Conservation (phyloP, 2,797 vertebrate species). For the Enoplosus armatus region DNA sequence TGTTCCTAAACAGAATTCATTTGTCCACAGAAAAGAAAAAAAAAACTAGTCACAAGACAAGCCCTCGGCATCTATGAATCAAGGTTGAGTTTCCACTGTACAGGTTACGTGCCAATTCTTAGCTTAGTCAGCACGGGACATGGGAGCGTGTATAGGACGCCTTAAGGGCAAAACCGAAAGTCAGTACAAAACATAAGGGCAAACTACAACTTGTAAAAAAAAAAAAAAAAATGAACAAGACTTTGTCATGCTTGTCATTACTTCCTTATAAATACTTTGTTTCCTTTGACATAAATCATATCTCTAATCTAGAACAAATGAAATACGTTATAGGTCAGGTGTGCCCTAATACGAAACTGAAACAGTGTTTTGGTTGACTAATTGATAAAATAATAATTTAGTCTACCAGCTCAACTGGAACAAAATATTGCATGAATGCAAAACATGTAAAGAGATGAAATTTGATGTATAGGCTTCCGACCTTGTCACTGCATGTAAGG, state of each 20-base stretch:
- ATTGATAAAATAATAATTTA: neutral
- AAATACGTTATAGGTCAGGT: neutral
- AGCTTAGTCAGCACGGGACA: constrained; percentile 32
- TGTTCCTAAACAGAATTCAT: neutral
- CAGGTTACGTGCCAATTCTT: neutral
- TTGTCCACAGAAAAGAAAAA: neutral
- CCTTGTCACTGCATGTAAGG: neutral
- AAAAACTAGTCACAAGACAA: neutral
- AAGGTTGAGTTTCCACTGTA: neutral
- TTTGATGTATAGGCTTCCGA: neutral
- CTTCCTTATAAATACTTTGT: neutral
- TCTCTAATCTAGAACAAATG: neutral
- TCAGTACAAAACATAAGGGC: neutral
- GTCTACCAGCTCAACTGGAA: neutral
- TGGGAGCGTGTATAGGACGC: neutral
- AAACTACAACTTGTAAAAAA: constrained; percentile 1
- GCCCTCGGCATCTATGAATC: neutral
- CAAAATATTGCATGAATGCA: neutral
- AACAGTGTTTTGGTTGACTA: neutral
- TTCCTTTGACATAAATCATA: neutral
- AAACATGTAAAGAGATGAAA: neutral
- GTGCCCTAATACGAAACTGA: neutral
- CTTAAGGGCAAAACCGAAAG: neutral
- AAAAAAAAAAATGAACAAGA: neutral
- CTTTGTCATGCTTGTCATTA: neutral